Conservation (phyloP, 2,888 invertebrate species). For the Pycnomerus fuliginosus region DNA sequence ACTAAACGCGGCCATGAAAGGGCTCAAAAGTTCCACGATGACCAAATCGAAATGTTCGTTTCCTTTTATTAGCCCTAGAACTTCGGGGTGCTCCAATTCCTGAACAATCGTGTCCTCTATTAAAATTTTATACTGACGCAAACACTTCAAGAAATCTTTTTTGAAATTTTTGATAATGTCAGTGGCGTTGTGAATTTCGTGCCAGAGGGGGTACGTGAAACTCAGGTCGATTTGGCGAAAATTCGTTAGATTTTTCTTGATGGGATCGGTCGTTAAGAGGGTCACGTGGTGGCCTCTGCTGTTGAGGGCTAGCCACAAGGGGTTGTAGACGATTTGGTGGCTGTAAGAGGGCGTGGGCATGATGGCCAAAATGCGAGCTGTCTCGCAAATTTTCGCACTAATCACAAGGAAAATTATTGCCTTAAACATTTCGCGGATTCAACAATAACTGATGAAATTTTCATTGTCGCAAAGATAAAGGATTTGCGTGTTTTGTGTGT, state of each 20-base stretch:
- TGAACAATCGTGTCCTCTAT: conserved; percentile 20
- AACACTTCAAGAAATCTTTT: conserved; percentile 9
- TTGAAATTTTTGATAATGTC: conserved; percentile 17
- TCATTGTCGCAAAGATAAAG: too few species aligned
- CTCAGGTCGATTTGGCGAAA: conserved; percentile 46
- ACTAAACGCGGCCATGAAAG: conserved; percentile 30
- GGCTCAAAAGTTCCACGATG: conserved; percentile 31
- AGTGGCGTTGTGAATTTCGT: conserved; percentile 19
- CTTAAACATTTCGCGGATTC: too few species aligned
- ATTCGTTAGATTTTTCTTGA: conserved; percentile 43
- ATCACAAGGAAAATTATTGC: too few species aligned
- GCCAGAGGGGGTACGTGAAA: conserved; percentile 36
- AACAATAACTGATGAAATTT: too few species aligned
- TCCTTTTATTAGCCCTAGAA: conserved; percentile 26
- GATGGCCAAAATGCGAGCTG: conserved; percentile 33
- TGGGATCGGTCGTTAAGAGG: conserved; percentile 52
- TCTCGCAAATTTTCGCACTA: too few species aligned
- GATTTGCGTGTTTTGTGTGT: too few species aligned
- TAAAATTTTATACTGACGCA: conserved; percentile 19
- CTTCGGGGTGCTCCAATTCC: conserved; percentile 28
- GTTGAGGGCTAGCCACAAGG: conserved; percentile 51
- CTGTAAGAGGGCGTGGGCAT: conserved; percentile 42
- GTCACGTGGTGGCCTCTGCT: conserved; percentile 54
- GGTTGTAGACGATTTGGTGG: conserved; percentile 53
- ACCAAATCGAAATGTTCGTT: conserved; percentile 35